Percentiles rank a stretch among this genome's conserved stretches.
Conservation (phyloP, 1,140 invertebrate genomes). For the Drosophila lacertosa region DNA sequence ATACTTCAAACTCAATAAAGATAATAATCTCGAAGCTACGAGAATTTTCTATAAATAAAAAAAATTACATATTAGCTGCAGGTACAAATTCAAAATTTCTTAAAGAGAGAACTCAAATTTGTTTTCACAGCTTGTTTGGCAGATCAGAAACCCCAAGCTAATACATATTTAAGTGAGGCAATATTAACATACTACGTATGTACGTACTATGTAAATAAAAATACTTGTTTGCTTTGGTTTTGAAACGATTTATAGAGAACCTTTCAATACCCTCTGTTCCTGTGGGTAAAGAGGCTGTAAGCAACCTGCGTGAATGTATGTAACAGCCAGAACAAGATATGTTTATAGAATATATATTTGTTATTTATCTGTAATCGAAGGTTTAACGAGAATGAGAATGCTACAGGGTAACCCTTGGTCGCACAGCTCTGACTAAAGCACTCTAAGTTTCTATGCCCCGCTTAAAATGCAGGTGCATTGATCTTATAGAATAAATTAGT, state of each 20-base stretch:
- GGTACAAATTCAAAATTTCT: no score
- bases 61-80: no score
- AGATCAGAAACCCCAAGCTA: not conserved
- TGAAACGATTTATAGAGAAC: not conserved
- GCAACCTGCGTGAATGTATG: not conserved
- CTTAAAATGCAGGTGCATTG: constrained; percentile 25
- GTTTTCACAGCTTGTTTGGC: not conserved
- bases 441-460: not conserved
- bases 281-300: no score
- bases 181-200: not conserved
- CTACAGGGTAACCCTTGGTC: no score
- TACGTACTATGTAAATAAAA: not conserved
- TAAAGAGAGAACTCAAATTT: not conserved
- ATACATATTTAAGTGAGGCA: constrained; percentile 4
- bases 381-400: no score
- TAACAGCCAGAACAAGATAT: no score
- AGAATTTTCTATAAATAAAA: no score
- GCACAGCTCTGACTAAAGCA: not conserved
- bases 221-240: not conserved
- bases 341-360: no score
- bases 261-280: no score
- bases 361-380: no score
- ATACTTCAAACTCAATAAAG: no score
- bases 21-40: no score
- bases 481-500: constrained; percentile 1